Conservation (phyloP, 2,797 vertebrate species). For the Jordanella pulchra region DNA sequence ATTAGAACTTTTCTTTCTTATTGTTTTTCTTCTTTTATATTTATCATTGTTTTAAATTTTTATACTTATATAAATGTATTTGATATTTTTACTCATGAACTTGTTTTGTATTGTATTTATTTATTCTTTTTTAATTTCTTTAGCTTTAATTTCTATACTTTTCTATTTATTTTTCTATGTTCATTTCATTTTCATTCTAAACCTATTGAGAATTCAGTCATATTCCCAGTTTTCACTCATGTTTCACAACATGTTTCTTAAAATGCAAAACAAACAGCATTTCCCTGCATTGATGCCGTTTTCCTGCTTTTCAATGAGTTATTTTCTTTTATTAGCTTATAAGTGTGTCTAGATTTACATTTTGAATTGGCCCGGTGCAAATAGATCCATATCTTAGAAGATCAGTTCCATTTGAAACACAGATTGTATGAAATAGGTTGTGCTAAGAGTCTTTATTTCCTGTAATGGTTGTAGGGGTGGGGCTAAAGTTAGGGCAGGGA, state of each 20-base stretch:
- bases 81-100: too few relatives aligned
- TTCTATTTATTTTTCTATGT: too few relatives aligned
- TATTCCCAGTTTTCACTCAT: too few relatives aligned
- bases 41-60: too few relatives aligned
- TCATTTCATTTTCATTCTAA: neutral
- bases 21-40: too few relatives aligned
- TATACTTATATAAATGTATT: too few relatives aligned
- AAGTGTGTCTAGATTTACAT: neutral
- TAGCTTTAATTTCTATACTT: too few relatives aligned
- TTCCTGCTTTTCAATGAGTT: neutral
- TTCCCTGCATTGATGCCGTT: neutral
- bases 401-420: neutral
- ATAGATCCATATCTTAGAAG: neutral
- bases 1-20: neutral
- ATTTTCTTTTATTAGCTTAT: neutral
- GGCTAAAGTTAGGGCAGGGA: neutral
- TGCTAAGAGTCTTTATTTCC: neutral
- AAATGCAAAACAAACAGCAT: neutral
- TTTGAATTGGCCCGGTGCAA: neutral
- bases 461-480: neutral
- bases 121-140: too few relatives aligned
- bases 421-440: neutral
- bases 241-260: neutral
- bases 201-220: neutral
- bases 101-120: too few relatives aligned